Percentiles rank a stretch among this genome's conserved stretches.
Evolutionary conservation across 2,113 vertebrate species (phyloP).

Genomic region (Chloropsis hardwickii): DNA sequence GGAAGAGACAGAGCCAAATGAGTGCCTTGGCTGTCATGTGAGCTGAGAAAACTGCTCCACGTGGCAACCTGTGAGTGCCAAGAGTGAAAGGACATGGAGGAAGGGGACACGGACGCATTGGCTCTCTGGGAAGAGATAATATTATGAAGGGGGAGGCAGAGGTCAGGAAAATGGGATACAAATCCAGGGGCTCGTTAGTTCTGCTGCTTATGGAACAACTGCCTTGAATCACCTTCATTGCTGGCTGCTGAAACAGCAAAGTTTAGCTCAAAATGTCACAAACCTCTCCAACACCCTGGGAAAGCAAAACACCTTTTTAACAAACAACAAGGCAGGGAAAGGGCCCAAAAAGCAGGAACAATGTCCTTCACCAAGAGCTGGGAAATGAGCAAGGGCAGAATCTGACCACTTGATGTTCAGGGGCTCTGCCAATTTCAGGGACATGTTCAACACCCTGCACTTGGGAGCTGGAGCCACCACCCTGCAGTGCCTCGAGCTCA

Average conservation of each 20-base stretch:
- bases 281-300: neutral
- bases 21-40: neutral
- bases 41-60: neutral
- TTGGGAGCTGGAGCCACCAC: neutral
- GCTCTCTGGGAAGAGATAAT: neutral
- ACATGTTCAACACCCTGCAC: neutral
- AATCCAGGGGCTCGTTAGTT: conserved; percentile 33
- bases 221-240: neutral
- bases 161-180: neutral
- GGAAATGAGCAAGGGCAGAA: neutral
- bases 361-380: neutral
- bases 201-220: neutral
- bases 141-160: neutral
- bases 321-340: neutral
- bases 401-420: neutral
- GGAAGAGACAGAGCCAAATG: neutral
- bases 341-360: neutral
- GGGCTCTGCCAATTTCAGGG: neutral
- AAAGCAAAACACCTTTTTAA: neutral
- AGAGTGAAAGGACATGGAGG: neutral
- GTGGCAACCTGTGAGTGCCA: neutral
- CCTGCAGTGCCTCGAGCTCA: neutral
- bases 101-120: neutral
- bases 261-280: conserved; percentile 11
- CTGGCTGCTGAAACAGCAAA: conserved; percentile 36